Percentiles rank a stretch among this genome's conserved stretches.
These are phyloP conservation scores for Thomomys bottae DNA, from an alignment of 2,113 vertebrate genomes.

Conservation along the genomic window DNA sequence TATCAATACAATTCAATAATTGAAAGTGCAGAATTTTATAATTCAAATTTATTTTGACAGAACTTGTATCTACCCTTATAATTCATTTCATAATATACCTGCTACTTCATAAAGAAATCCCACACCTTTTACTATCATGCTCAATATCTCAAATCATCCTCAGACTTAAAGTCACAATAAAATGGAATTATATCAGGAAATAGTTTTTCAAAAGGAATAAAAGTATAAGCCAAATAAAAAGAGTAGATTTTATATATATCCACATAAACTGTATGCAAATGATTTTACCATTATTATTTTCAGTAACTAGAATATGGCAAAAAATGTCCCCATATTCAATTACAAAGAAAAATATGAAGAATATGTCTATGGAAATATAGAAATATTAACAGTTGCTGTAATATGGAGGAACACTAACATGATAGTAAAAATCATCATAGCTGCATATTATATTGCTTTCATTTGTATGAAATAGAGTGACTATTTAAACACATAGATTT, in stretches of 20 bases:
- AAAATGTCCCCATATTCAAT: background rate
- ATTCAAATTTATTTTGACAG: background rate
- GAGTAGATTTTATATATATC: no score
- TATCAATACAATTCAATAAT: background rate
- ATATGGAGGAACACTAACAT: no score
- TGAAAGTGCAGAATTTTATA: background rate
- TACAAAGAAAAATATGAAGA: background rate
- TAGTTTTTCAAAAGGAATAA: background rate
- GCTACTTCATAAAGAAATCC: background rate
- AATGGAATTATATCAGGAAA: background rate
- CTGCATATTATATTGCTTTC: background rate
- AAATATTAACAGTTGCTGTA: no score
- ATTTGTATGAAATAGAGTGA: background rate
- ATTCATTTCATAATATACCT: background rate
- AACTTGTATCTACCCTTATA: background rate
- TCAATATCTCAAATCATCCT: rapidly evolving
- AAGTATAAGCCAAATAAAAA: background rate
- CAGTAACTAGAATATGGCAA: background rate
- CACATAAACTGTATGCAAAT: background rate
- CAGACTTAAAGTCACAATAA: background rate
- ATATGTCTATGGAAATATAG: background rate
- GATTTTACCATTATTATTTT: background rate
- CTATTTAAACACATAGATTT: background rate
- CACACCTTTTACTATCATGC: background rate
- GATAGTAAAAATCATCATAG: no score